Evolutionary conservation across 2,113 vertebrate genomes (phyloP).

Genomic region (Amphiprion ocellaris): DNA sequence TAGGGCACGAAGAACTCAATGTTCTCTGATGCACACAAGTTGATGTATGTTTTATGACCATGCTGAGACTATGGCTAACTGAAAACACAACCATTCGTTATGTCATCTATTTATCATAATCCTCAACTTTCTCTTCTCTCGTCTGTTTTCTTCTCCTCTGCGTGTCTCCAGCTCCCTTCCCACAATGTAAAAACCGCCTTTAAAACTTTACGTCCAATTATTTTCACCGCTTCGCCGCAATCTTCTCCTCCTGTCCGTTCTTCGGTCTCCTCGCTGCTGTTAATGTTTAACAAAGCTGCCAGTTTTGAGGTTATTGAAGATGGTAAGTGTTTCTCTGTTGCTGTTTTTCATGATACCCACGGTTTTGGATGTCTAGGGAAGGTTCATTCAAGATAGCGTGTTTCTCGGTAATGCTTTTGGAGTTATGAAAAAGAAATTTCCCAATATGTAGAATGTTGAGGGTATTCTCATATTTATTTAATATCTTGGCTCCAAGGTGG

Average conservation of each 20-base stretch:
- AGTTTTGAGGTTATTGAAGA: conserved; percentile 57
- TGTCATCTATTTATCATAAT: conserved; percentile 9
- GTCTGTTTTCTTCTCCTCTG: neutral
- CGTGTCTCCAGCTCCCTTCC: conserved; percentile 3
- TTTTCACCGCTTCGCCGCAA: conserved; percentile 46
- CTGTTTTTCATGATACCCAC: neutral
- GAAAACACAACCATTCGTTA: neutral
- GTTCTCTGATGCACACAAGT: neutral
- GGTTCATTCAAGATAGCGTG: neutral
- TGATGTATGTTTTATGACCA: conserved; percentile 18
- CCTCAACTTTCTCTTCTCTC: conserved; percentile 3
- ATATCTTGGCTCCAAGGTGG: neutral
- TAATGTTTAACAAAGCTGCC: conserved; percentile 67
- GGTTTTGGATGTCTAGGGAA: conserved; percentile 11
- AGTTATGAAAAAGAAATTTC: too few species aligned
- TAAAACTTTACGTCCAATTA: conserved; percentile 48
- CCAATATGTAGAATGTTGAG: too few species aligned
- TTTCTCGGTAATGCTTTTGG: neutral
- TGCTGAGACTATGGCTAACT: conserved; percentile 18
- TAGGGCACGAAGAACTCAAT: conserved; percentile 1
- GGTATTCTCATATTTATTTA: neutral
- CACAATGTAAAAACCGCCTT: conserved; percentile 25
- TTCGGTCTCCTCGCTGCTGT: conserved; percentile 19
- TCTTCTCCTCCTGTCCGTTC: conserved; percentile 22
- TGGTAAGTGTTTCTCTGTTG: conserved; percentile 29